Base-by-base conservation (phyloP, 2,113 vertebrate species). In the Cisticola juncidis region DNA sequence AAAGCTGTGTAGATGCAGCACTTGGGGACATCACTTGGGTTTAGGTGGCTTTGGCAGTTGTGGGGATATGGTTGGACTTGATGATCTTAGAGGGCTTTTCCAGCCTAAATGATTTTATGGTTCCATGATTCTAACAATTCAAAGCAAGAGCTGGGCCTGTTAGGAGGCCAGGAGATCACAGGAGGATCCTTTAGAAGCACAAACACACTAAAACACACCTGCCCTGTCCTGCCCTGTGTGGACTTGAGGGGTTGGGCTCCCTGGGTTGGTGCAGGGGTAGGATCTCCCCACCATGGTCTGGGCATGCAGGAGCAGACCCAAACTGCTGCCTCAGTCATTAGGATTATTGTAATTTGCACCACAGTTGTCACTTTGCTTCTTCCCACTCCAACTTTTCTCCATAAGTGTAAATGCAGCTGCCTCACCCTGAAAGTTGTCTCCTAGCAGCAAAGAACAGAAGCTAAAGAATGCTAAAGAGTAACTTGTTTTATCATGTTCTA, bases 401-500 rank as follows among this genome's bases (percentile, higher is more conserved):
- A 7, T 77, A 33, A 33, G 28, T 56, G 48, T 50, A 83, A 91
- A 89, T 54, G 40, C 86, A 94, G 50, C 71, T 85, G 68, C 86
- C 79, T 95, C 12, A 0, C 90, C 81, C 90, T 94, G 69, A 18
- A 81, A 93, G 70, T 88, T 77, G 68, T 93, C 82, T 95, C 90
- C 81, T 70, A 92, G 94, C 88, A 95, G 94, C 91, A 81, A 50
- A 86, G 83, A 92, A 81, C 40, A 90, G 92, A 79, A 88, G 84
- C 77, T 86, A 48, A 96, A 86, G 84, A 93, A 91, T 35, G 54
- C 19, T 86, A 86, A 93, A 94, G 86, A 71, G 31, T 65, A 81
- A 86, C 93, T 95, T 96, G 97, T 91, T 93, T 90, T 90, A 80
- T 90, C 97, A 94, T 74, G 94, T 72, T 93, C 64, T 44, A 87